These are phyloP conservation scores for Eubasilissa splendida DNA, from an alignment of 2,888 invertebrate species.

Conservation along the genomic window DNA sequence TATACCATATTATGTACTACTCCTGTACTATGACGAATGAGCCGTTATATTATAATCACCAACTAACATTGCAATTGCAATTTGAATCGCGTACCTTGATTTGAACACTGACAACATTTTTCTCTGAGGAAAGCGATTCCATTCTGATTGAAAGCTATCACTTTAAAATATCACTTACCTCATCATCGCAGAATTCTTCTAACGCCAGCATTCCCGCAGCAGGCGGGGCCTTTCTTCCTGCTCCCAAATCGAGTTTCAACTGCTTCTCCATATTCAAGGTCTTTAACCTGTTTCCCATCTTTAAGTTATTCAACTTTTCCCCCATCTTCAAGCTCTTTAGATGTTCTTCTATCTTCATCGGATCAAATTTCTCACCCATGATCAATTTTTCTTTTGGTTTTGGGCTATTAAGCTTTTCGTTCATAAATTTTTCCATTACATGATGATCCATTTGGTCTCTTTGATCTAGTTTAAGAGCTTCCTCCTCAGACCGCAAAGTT, in stretches of 20 bases:
- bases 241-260: slow-evolving; percentile 48
- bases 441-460: slow-evolving; percentile 1
- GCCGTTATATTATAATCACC: too few species aligned
- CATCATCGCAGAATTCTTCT: slow-evolving; percentile 69
- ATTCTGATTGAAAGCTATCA: too few species aligned
- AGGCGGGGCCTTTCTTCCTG: slow-evolving; percentile 61
- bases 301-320: slow-evolving; percentile 30
- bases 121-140: too few species aligned
- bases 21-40: too few species aligned
- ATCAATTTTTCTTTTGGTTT: slow-evolving; percentile 2
- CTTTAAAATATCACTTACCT: slow-evolving; percentile 63
- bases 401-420: not conserved
- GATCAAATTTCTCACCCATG: slow-evolving; percentile 26
- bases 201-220: slow-evolving; percentile 66
- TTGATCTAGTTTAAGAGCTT: slow-evolving; percentile 41
- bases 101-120: too few species aligned
- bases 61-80: too few species aligned
- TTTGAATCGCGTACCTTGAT: too few species aligned
- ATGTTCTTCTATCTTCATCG: slow-evolving; percentile 45
- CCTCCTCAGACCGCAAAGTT: slow-evolving; percentile 46
- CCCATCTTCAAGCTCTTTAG: slow-evolving; percentile 39
- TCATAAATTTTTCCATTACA: slow-evolving; percentile 12
- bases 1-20: too few species aligned
- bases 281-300: slow-evolving; percentile 35
- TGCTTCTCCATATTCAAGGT: slow-evolving; percentile 38